Evolutionary conservation across 2,888 invertebrate genomes (phyloP).

Genomic region (Patella pellucida): DNA sequence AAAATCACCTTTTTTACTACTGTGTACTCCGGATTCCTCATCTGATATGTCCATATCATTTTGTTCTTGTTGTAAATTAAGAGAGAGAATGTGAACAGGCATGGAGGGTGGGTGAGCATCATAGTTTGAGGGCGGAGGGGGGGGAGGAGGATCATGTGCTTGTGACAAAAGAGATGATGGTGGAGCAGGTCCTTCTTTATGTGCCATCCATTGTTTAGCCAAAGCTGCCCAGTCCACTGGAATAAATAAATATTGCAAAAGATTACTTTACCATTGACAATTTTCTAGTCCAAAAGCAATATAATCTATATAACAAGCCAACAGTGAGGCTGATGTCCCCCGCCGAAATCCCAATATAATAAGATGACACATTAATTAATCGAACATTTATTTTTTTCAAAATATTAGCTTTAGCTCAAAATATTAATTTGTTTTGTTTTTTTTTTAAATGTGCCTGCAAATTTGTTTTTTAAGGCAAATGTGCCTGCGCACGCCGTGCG

Average conservation of each 20-base stretch:
- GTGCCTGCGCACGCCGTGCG: too few species aligned
- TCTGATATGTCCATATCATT: slow-evolving; percentile 61
- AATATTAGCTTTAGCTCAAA: too few species aligned
- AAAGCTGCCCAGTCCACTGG: slow-evolving; percentile 95
- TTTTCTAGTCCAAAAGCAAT: too few species aligned
- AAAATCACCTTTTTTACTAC: slow-evolving; percentile 21
- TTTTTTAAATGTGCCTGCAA: too few species aligned
- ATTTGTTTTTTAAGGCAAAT: too few species aligned
- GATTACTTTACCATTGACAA: too few species aligned
- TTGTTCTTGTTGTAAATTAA: slow-evolving; percentile 33
- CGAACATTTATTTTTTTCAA: too few species aligned
- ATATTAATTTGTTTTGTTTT: too few species aligned
- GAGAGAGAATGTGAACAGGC: slow-evolving; percentile 31
- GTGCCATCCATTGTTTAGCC: slow-evolving; percentile 93
- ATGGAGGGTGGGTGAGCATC: slow-evolving; percentile 42
- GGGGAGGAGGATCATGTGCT: slow-evolving; percentile 27
- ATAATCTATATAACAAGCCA: too few species aligned
- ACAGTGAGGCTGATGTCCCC: too few species aligned
- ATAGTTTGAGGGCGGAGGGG: slow-evolving; percentile 16
- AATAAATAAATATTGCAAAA: slow-evolving; percentile 33
- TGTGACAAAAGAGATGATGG: slow-evolving; percentile 6
- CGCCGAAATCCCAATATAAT: too few species aligned
- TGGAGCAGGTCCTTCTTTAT: slow-evolving; percentile 48
- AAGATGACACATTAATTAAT: too few species aligned
- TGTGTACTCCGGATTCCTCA: slow-evolving; percentile 40